Conservation (phyloP, 2,888 invertebrate genomes). For the Phytoseiulus persimilis region DNA sequence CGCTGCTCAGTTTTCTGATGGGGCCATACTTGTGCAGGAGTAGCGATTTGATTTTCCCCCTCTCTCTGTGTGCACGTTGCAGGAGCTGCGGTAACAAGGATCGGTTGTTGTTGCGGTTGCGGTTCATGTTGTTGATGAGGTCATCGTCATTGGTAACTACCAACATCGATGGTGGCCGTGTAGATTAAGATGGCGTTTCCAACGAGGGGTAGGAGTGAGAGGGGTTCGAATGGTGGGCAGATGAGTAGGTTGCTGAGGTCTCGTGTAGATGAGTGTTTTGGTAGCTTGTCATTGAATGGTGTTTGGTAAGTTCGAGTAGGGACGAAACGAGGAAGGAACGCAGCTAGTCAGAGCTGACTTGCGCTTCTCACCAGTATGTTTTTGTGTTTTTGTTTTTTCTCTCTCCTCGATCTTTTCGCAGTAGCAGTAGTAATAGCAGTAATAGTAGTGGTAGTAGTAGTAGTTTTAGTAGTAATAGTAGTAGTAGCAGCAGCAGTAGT, state of each 20-base stretch:
- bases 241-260: no score
- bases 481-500: background rate
- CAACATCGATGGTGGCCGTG: background rate
- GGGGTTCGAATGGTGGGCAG: background rate
- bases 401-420: background rate
- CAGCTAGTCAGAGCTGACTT: background rate
- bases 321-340: background rate
- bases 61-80: background rate
- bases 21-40: no score
- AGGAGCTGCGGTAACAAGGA: background rate
- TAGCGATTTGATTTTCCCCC: background rate
- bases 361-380: background rate
- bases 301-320: background rate
- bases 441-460: background rate
- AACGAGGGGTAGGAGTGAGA: background rate
- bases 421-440: background rate
- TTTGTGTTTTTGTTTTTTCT: background rate
- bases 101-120: background rate
- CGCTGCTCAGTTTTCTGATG: no score
- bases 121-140: background rate
- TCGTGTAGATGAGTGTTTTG: background rate
- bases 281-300: background rate
- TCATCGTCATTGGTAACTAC: constrained; percentile 6
- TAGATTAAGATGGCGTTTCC: background rate
- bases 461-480: background rate